Base-by-base conservation (phyloP, 2,888 invertebrate species). In the Sipha maydis region DNA sequence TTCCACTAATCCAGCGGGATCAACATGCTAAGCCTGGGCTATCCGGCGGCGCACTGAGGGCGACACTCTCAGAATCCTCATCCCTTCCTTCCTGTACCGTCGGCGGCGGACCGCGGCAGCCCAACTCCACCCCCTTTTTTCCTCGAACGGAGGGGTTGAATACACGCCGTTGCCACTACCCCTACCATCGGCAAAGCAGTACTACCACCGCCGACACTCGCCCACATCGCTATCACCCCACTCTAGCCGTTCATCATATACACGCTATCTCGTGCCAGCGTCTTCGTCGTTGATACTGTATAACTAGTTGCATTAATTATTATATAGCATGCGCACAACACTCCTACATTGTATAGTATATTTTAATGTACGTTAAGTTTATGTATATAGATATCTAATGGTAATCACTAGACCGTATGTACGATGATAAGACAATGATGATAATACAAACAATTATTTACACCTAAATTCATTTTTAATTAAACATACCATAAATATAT, bases 21-120 rank as follows among this genome's bases (percentile, higher is more conserved):
- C 86, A 88, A 88, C 86, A 88, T 88, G 86, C 86, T 88, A 88
- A 88, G 86, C 86, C 86, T 88, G 80, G 86, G 86, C 86, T 88
- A 88, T 88, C 86, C 86, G 86, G 86, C 86, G 80, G 86, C 86
- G 86, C 86, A 88, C 86, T 88, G 86, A 88, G 86, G 86, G 86
- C 86, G 79, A 88, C 86, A 88, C 86, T 88, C 86, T 88, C 86
- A 88, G 86, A 88, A 88, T 88, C 86, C 86, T 88, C 86, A 88
- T 88, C 86, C 86, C 86, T 88, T 88, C 80, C 86, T 88, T 88
- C 86, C 86, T 80, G 80, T 82, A 31, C 75, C 34, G 56, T 71
- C 31, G 78, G 86, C n/a, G 54, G 84, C 31, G 69, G 56, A 38
- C 73, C 48, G 34, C 73, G 54, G 73, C 86, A 17, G 38, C 41